A percentile compares a stretch with the other conserved stretches of the same genome.
These are phyloP conservation scores for Dinocampus coccinellae DNA, from an alignment of 2,888 invertebrate species.

Conservation along the genomic window DNA sequence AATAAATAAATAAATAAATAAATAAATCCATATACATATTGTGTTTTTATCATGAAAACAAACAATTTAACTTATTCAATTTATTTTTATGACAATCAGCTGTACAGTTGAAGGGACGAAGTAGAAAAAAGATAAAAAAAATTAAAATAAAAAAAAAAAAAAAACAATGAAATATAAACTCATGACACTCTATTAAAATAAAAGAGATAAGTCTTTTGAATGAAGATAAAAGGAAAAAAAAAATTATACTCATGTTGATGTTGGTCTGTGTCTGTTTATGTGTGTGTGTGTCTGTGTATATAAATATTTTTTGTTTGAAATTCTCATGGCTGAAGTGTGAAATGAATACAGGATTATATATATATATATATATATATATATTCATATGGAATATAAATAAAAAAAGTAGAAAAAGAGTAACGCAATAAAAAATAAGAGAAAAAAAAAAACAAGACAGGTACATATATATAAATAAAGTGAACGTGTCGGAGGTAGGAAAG, in stretches of 20 bases:
- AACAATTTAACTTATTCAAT: neutral
- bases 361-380: neutral
- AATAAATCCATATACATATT: neutral
- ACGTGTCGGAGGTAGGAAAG: neutral
- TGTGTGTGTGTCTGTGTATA: neutral
- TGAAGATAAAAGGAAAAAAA: neutral
- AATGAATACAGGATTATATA: neutral
- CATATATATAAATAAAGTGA: neutral
- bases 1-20: neutral
- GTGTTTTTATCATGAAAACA: no score
- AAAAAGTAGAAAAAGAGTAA: neutral
- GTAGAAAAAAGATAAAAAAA: neutral
- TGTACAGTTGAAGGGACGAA: neutral
- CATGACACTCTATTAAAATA: neutral
- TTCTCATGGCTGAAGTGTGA: neutral
- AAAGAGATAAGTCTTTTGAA: neutral
- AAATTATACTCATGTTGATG: neutral
- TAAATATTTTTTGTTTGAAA: neutral
- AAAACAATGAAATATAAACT: neutral
- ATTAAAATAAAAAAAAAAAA: no score
- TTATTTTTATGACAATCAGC: neutral
- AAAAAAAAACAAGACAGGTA: neutral
- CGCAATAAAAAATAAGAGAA: conserved; percentile 10
- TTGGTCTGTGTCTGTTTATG: neutral
- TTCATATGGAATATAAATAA: neutral